Percentiles rank a stretch among this genome's conserved stretches.
These are phyloP conservation scores for Cheumatopsyche charites DNA, from an alignment of 1,140 invertebrate species.

Conservation along the genomic window DNA sequence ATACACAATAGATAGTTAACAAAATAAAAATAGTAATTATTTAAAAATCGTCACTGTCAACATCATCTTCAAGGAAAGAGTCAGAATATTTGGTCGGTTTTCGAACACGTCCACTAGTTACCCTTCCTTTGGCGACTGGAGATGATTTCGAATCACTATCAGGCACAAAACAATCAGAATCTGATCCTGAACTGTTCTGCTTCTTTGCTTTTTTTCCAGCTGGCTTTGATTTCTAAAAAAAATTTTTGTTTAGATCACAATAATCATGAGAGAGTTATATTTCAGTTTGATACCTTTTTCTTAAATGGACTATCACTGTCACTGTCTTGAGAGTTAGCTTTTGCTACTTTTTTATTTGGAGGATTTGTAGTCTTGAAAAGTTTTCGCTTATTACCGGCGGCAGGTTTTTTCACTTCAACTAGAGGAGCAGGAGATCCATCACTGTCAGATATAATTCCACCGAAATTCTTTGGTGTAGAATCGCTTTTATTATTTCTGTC, in stretches of 20 bases:
- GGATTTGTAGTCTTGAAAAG: conserved; percentile 53
- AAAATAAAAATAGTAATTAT: too few relatives aligned
- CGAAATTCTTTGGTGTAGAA: background rate
- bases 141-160: conserved; percentile 6
- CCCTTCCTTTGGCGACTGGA: conserved; percentile 34
- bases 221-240: conserved; percentile 53
- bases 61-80: conserved; percentile 52
- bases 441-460: conserved; percentile 51
- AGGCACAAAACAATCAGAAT: conserved; percentile 44
- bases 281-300: too few relatives aligned
- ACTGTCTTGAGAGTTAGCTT: conserved; percentile 49
- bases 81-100: conserved; percentile 53
- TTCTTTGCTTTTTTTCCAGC: conserved; percentile 56
- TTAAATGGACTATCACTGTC: conserved; percentile 57
- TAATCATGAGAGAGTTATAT: too few relatives aligned
- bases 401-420: conserved; percentile 53
- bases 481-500: conserved; percentile 48
- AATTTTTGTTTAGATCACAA: background rate
- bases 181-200: conserved; percentile 51
- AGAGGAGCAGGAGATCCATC: conserved; percentile 34
- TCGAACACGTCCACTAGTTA: conserved; percentile 45
- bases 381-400: conserved; percentile 53
- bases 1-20: too few relatives aligned
- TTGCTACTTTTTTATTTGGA: background rate
- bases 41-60: conserved; percentile 35